Percentiles rank a stretch among this genome's conserved stretches.
Conservation (phyloP, 2,113 vertebrate species). For the Prinia subflava region DNA sequence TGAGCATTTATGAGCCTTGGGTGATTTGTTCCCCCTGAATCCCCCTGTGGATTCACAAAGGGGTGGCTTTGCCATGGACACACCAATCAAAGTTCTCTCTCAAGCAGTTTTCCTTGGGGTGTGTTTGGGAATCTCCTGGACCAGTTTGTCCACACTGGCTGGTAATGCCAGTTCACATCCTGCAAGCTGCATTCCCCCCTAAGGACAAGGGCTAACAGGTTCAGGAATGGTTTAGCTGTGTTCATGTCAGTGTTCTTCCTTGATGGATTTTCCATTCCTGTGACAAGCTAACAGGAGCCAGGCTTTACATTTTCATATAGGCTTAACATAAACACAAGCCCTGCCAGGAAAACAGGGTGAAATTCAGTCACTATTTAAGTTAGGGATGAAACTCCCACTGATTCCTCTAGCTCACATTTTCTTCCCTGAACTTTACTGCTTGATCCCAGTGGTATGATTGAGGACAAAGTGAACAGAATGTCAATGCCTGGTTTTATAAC, state of each 20-base stretch:
- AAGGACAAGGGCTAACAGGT: neutral
- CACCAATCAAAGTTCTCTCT: neutral
- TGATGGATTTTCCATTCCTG: neutral
- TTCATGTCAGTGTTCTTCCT: neutral
- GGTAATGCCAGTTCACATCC: neutral
- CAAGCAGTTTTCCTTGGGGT: neutral
- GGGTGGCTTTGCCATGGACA: accelerated
- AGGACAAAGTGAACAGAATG: neutral
- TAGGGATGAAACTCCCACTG: neutral
- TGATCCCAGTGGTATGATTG: neutral
- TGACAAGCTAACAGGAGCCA: neutral
- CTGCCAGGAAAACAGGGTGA: neutral
- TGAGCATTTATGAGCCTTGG: neutral
- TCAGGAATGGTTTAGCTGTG: neutral
- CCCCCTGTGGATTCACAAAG: neutral
- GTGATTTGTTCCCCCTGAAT: neutral
- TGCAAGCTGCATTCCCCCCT: neutral
- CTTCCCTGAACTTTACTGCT: neutral
- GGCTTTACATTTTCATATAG: neutral
- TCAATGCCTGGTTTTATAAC: neutral
- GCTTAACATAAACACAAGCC: neutral
- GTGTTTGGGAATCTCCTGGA: neutral
- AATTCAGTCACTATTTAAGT: neutral
- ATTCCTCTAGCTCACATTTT: neutral
- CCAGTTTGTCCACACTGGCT: neutral